Conservation (phyloP, 2,888 invertebrate species). For the Leptopilina myrica region DNA sequence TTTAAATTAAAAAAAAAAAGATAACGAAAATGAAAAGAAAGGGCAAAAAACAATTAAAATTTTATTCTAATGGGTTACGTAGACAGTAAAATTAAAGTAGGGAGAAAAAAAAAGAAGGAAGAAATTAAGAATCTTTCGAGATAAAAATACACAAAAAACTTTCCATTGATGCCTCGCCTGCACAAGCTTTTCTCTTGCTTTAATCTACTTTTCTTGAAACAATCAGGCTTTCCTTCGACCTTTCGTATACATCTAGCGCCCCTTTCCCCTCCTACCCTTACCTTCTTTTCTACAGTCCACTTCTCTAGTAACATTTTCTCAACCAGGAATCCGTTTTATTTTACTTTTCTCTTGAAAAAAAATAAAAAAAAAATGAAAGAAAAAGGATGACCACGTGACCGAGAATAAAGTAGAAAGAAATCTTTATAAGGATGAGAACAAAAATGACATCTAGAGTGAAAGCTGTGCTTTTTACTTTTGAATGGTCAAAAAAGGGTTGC, state of each 20-base stretch:
- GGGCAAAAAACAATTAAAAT: not conserved
- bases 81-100: not conserved
- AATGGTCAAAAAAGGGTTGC: constrained; percentile 18
- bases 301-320: not conserved
- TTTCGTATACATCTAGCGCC: not conserved
- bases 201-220: constrained; percentile 40
- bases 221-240: constrained; percentile 36
- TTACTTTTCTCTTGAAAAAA: constrained; percentile 9
- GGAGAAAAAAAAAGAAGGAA: not conserved
- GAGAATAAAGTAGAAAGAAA: constrained; percentile 10
- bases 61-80: not conserved
- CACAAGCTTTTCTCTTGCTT: constrained; percentile 19
- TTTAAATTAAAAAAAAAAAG: not conserved
- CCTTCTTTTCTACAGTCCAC: not conserved
- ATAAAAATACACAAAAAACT: constrained; percentile 28
- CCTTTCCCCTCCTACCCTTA: not conserved
- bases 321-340: constrained; percentile 12
- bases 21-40: not conserved
- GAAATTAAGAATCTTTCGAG: not conserved
- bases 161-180: constrained; percentile 12
- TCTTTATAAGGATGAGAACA: constrained; percentile 19
- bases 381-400: constrained; percentile 5
- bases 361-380: too few relatives aligned
- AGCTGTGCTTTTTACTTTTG: constrained; percentile 24
- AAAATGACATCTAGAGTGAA: constrained; percentile 6